Conservation (phyloP, 2,113 vertebrate genomes). For the Nothoprocta pentlandii region DNA sequence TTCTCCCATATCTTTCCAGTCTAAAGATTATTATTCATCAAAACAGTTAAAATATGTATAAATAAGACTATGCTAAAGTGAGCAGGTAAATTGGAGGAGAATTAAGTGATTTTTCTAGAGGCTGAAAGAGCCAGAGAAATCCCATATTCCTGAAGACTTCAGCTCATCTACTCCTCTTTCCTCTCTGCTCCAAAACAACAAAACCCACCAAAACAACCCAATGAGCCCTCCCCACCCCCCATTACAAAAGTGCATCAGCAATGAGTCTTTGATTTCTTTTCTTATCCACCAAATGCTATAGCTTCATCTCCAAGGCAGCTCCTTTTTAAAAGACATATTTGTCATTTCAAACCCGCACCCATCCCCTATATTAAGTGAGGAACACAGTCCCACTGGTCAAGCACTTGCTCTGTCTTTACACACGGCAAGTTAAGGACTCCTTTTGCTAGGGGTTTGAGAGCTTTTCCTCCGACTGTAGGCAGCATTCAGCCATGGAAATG, state of each 20-base stretch:
- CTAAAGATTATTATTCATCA: neutral
- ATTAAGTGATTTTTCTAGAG: slow-evolving; percentile 2
- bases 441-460: fast-evolving
- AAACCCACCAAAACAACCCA: neutral
- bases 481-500: fast-evolving
- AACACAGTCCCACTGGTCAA: neutral
- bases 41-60: neutral
- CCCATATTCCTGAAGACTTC: slow-evolving; percentile 12
- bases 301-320: neutral
- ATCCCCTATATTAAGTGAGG: fast-evolving
- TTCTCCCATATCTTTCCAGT: slow-evolving; percentile 7
- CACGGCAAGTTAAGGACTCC: fast-evolving
- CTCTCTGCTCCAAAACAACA: neutral
- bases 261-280: slow-evolving; percentile 5
- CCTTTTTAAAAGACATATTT: fast-evolving
- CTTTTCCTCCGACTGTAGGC: neutral
- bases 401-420: neutral
- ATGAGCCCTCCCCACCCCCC: neutral
- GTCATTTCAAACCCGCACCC: fast-evolving
- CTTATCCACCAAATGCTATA: neutral
- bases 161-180: neutral
- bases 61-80: neutral
- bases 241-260: slow-evolving; percentile 58
- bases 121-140: neutral
- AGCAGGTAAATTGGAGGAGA: neutral